Evolutionary conservation across 2,888 invertebrate genomes (phyloP), one percentile per base, ranked within the genome.

Genomic region (Ferrisia virgata): DNA sequence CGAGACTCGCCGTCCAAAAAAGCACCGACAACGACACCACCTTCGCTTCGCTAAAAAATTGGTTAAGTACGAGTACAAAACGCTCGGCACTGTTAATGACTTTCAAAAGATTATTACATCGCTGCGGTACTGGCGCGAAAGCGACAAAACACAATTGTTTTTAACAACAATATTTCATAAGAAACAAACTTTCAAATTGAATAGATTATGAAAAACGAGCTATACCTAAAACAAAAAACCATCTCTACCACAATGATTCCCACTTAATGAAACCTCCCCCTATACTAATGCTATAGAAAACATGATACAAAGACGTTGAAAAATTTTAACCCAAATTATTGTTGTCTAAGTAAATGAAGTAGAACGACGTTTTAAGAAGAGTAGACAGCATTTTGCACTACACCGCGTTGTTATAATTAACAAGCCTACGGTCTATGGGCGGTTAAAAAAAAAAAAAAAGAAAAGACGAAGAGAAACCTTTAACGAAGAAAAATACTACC

Each of bases 311-410:
- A 80, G 58, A 69, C 39, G 82, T 64, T 40, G 69, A 82, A 72
- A 64, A 82, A 82, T 82, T 82, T 82, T 36, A 69, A 82, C 69
- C 72, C 40, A 72, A 82, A 82, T 82, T 82, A 82, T 80, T 80
- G 80, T 80, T 80, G 80, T 80, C 58, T 58, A 18, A 58, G 80
- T 80, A 58, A 80, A 80, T 80, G 80, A 80, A 80, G 80, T 80
- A 80, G 80, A 80, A 80, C 58, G 43, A 47, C 80, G 80, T 53
- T 80, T 53, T 28, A 80, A 47, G 53, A 58, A 36, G 58, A 80
- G 53, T 80, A 58, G 47, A 80, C 28, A 22, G 69, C 33, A 36
- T 82, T 82, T 69, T 39, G 69, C 82, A 69, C 64, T 82, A 82
- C 64, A 82, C 80, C 33, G 31, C 82, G 33, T 82, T 69, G 43